These are phyloP conservation scores for Willowsia nigromaculata DNA, from an alignment of 2,888 invertebrate species.

Conservation along the genomic window DNA sequence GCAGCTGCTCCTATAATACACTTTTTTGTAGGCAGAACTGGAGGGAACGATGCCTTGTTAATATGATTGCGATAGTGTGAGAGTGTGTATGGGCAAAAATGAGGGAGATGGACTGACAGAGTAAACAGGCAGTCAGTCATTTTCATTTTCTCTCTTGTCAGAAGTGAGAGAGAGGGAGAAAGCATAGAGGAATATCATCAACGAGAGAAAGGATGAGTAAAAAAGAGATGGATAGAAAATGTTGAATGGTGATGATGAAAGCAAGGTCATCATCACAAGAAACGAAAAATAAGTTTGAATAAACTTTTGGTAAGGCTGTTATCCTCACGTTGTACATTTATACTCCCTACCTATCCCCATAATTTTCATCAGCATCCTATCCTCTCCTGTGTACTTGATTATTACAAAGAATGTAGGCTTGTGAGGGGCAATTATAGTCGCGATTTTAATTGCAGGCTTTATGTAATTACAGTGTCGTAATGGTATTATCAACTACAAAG, in stretches of 20 bases:
- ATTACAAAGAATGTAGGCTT: too few species aligned
- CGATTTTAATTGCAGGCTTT: too few species aligned
- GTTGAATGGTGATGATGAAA: neutral
- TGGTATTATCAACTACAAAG: too few species aligned
- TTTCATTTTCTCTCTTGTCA: slow-evolving; percentile 12
- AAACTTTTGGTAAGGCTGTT: too few species aligned
- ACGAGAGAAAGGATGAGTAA: neutral
- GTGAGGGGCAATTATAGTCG: too few species aligned
- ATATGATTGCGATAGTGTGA: neutral
- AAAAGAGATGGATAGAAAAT: neutral
- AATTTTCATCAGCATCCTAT: too few species aligned
- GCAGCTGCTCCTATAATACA: neutral
- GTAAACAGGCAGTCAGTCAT: slow-evolving; percentile 29
- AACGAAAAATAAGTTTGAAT: too few species aligned
- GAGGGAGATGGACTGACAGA: neutral
- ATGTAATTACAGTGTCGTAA: too few species aligned
- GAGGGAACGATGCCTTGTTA: neutral
- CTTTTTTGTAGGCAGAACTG: neutral
- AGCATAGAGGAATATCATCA: neutral
- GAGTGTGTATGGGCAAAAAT: neutral
- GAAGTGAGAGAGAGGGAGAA: neutral
- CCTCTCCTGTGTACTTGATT: too few species aligned
- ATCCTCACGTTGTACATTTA: too few species aligned
- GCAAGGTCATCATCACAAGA: too few species aligned
- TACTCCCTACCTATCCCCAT: too few species aligned